Evolutionary conservation across 2,888 invertebrate species (phyloP).

Genomic region (Agrochola litura): DNA sequence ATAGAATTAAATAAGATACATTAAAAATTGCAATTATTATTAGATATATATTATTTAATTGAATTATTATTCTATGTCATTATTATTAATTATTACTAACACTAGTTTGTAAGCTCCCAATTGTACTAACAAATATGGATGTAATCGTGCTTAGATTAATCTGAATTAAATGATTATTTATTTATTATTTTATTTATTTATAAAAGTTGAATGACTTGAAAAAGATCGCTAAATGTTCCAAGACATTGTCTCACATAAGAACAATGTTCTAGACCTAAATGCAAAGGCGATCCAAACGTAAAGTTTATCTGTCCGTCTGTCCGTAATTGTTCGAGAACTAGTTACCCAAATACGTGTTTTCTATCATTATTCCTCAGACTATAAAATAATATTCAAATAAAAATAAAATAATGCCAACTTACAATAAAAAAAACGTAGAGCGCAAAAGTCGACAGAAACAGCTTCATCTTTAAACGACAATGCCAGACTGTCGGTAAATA

Average conservation of each 20-base stretch:
- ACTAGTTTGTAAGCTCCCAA: no score
- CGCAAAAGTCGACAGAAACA: slow-evolving; percentile 37
- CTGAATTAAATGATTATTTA: no score
- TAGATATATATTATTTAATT: no score
- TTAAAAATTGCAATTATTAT: no score
- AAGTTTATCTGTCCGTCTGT: not conserved
- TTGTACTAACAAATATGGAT: no score
- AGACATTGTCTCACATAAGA: not conserved
- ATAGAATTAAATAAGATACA: no score
- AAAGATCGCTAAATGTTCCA: not conserved
- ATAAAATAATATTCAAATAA: not conserved
- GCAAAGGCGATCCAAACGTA: not conserved
- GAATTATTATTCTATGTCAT: no score
- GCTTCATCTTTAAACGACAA: slow-evolving; percentile 56
- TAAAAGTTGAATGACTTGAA: not conserved
- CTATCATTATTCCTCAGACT: not conserved
- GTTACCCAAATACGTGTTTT: not conserved
- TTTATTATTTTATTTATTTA: not conserved
- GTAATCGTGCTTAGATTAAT: no score
- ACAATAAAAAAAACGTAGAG: slow-evolving; percentile 48
- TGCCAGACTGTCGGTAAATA: slow-evolving; percentile 43
- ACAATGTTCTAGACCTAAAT: not conserved
- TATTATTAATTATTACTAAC: no score
- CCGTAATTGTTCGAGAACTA: not conserved
- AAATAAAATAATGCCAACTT: slow-evolving; percentile 40